A percentile compares a stretch with the other conserved stretches of the same genome.
phyloP scores from a whole-genome alignment of 2,888 invertebrate genomes.

The Frankliniella intonsa region DNA sequence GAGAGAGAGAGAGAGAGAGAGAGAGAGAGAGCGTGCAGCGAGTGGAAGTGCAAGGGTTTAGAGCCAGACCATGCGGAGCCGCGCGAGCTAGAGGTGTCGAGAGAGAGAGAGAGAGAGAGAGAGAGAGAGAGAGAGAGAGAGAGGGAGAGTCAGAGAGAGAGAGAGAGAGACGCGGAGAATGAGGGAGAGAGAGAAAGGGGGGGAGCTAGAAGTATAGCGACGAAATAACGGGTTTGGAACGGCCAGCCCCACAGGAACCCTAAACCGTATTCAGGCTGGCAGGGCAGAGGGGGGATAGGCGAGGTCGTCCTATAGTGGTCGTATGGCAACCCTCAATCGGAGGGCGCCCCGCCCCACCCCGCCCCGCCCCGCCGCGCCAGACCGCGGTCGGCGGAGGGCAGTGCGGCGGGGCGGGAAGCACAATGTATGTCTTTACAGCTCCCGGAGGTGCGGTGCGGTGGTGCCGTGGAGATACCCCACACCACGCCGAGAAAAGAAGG shows the following conservation, averaged over 20 bases:
- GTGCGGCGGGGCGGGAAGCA: not conserved
- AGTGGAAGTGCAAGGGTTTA: no score
- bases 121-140: not conserved
- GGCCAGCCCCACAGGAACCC: not conserved
- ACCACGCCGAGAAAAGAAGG: no score
- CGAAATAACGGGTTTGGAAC: not conserved
- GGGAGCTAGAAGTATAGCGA: not conserved
- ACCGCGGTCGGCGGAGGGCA: not conserved
- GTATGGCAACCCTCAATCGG: not conserved
- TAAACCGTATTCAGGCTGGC: not conserved
- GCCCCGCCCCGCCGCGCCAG: no score
- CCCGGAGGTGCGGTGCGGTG: not conserved
- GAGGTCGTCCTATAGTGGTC: not conserved
- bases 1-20: not conserved
- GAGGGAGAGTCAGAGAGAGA: not conserved
- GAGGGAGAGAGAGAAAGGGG: not conserved
- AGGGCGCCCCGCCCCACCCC: not conserved
- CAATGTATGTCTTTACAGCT: slow-evolving; percentile 10
- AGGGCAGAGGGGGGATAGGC: not conserved
- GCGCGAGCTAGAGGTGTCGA: not conserved
- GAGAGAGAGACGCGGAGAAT: not conserved
- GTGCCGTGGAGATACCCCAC: no score
- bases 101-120: not conserved
- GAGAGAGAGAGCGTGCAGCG: not conserved
- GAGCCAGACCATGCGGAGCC: no score